These are phyloP conservation scores for Eleginops maclovinus DNA, from an alignment of 2,113 vertebrate genomes.

Conservation along the genomic window DNA sequence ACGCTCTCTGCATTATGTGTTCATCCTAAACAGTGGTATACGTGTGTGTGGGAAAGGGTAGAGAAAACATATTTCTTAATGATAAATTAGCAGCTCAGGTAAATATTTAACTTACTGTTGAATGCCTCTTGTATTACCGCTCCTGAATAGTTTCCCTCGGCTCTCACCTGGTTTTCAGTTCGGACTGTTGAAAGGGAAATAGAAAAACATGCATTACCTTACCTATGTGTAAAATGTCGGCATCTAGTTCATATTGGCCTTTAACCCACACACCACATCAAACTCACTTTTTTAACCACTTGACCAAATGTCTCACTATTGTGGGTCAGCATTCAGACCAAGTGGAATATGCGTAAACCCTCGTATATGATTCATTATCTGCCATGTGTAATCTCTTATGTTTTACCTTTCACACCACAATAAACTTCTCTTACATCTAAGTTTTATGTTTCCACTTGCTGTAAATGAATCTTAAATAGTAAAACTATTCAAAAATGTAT, in stretches of 20 bases:
- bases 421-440: too few relatives aligned
- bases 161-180: not conserved
- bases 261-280: not conserved
- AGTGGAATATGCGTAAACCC: too few relatives aligned
- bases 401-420: too few relatives aligned
- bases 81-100: not conserved
- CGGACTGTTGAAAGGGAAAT: not conserved
- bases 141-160: conserved; percentile 10
- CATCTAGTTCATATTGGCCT: too few relatives aligned
- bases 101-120: conserved; percentile 38
- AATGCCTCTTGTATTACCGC: not conserved
- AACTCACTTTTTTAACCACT: not conserved
- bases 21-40: not conserved
- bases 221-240: not conserved
- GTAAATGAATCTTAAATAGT: too few relatives aligned
- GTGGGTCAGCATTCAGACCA: not conserved
- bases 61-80: not conserved
- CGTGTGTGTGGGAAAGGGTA: not conserved
- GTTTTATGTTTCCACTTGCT: too few relatives aligned
- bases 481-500: too few relatives aligned
- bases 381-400: too few relatives aligned
- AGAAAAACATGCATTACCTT: not conserved
- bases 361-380: too few relatives aligned
- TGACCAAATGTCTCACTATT: not conserved
- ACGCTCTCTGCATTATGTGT: not conserved